Base-by-base conservation (phyloP, 1,140 invertebrate genomes). In the Ceratosolen solmsi region DNA sequence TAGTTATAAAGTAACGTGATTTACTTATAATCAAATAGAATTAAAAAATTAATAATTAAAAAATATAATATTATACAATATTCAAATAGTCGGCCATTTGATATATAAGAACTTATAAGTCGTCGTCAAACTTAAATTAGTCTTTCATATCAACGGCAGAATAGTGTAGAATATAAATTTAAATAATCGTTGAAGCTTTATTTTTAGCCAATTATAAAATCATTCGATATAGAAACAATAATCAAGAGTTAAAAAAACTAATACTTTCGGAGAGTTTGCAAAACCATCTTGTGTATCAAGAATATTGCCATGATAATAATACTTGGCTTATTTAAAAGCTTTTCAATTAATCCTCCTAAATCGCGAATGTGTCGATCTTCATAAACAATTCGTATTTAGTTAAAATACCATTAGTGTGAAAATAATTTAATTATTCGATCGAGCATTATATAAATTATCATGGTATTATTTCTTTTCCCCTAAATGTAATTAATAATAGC, bases 291-390 rank as follows among this genome's bases (percentile, higher is more conserved):
- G n/a, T 30, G 22, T 22, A 41, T 65, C 11, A 15, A 5, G 11
- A 58, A n/a, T 58, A 51, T 41, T 49, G 25, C 3, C 60, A 30
- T 51, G 41, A 77, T 36, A 77, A 68, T 65, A 41, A 49, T 17
- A 20, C 22, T 68, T 51, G 22, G 20, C 30, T 79, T 56, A 56
- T 38, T 65, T 71, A 79, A 79, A 56, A 71, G 65, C 77, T 71
- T 79, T 79, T 54, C 49, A 71, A 70, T 79, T 79, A 54, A 71
- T 17, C n/a, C 30, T 49, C 2, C 15, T 27, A 38, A 49, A 65
- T 38, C 0, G 63, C 25, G 58, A 3, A 38, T 3, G 2, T n/a
- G 75, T 65, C 56, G 0, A 65, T 65, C 58, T 77, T 77, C 75
- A 65, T 77, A 65, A 77, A 49, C 71, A 71, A 5, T 41, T 68